Conservation (phyloP, 1,140 invertebrate species). For the Drosophila rhopaloa region DNA sequence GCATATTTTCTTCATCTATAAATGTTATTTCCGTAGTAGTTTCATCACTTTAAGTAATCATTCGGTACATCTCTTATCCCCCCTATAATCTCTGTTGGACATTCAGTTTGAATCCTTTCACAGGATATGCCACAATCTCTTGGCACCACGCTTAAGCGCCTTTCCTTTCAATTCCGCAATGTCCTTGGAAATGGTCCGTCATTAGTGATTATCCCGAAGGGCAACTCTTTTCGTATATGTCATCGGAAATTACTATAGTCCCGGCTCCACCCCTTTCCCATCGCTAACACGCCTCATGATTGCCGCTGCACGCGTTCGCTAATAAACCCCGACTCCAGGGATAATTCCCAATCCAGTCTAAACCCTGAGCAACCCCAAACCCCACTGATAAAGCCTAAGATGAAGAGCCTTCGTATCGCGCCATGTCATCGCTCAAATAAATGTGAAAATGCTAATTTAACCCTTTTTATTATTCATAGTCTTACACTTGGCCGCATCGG, state of each 20-base stretch:
- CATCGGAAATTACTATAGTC: constrained; percentile 73
- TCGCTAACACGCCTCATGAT: constrained; percentile 75
- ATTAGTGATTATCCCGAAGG: constrained; percentile 63
- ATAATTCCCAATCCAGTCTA: constrained; percentile 24
- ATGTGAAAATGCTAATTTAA: constrained; percentile 84
- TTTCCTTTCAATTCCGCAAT: constrained; percentile 24
- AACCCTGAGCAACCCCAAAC: constrained; percentile 32
- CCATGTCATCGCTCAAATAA: constrained; percentile 80
- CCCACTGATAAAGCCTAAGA: constrained; percentile 7
- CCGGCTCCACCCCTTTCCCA: constrained; percentile 10
- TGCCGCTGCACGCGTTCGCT: constrained; percentile 73
- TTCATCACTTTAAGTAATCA: not conserved
- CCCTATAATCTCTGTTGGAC: constrained; percentile 12
- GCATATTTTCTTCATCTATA: not conserved
- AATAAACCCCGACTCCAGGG: constrained; percentile 50
- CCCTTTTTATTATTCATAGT: constrained; percentile 84
- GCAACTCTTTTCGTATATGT: constrained; percentile 67
- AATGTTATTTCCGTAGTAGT: not conserved
- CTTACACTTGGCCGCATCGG: constrained; percentile 69
- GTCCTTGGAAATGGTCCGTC: constrained; percentile 38
- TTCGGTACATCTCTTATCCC: constrained; percentile 21
- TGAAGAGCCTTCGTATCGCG: constrained; percentile 35
- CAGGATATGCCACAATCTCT: constrained; percentile 47
- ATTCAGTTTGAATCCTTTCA: constrained; percentile 9
- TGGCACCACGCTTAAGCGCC: constrained; percentile 53